These are phyloP conservation scores for Argentina silus DNA, from an alignment of 2,797 vertebrate genomes.

Conservation along the genomic window DNA sequence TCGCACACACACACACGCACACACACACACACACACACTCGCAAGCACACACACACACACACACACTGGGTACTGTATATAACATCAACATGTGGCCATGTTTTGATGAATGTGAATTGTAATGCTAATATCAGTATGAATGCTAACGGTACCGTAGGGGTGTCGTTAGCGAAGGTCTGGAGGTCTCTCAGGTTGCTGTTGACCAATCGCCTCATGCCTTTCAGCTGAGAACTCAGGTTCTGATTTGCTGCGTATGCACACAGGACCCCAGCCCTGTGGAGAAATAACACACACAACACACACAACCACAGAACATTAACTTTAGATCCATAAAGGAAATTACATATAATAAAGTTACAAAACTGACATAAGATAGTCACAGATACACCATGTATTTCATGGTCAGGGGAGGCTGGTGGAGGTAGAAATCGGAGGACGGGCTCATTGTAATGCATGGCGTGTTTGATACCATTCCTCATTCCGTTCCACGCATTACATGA, in stretches of 20 bases:
- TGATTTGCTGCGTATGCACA: constrained; percentile 91
- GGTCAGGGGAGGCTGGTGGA: too few species aligned
- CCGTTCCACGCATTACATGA: too few species aligned
- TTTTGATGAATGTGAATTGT: too few species aligned
- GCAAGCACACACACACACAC: not conserved
- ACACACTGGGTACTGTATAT: too few species aligned
- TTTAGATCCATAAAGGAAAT: not conserved
- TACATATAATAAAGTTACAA: not conserved
- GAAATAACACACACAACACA: constrained; percentile 16
- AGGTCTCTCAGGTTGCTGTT: constrained; percentile 94
- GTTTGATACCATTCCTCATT: too few species aligned
- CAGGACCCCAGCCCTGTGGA: constrained; percentile 85
- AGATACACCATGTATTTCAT: too few species aligned
- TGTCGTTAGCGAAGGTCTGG: constrained; percentile 82
- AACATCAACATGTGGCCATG: too few species aligned
- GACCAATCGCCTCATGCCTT: constrained; percentile 81
- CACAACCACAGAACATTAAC: constrained; percentile 5
- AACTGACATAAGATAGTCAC: not conserved
- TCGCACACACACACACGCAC: not conserved
- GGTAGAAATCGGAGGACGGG: too few species aligned
- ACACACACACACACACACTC: not conserved
- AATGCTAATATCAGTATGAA: too few species aligned
- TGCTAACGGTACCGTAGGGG: constrained; percentile 87
- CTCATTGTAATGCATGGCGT: too few species aligned
- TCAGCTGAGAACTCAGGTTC: constrained; percentile 86